Evolutionary conservation across 2,888 invertebrate genomes (phyloP).

Genomic region (Eristalis intricaria): DNA sequence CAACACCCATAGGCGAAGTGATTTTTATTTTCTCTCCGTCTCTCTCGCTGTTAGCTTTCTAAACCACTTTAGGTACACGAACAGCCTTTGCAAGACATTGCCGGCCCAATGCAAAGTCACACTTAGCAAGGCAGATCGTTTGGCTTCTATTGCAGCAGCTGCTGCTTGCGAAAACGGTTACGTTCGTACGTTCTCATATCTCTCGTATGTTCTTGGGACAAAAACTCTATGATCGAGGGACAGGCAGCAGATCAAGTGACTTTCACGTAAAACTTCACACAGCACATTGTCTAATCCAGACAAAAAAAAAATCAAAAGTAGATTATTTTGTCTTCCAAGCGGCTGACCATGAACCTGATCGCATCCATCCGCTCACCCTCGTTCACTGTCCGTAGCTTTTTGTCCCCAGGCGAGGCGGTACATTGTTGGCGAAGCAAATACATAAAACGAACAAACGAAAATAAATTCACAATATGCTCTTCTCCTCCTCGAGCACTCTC

Average conservation of each 20-base stretch:
- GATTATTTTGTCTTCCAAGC: not conserved
- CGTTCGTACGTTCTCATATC: no score
- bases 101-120: not conserved
- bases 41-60: not conserved
- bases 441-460: not conserved
- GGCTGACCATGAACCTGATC: slow-evolving; percentile 46
- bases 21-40: not conserved
- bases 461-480: not conserved
- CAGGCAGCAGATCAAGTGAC: slow-evolving; percentile 1
- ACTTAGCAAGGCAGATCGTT: not conserved
- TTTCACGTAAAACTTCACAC: slow-evolving; percentile 40
- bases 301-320: not conserved
- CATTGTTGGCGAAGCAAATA: slow-evolving; percentile 4
- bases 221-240: not conserved
- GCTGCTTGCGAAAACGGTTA: not conserved
- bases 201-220: not conserved
- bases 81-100: not conserved
- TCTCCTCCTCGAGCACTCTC: slow-evolving; percentile 6
- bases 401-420: not conserved
- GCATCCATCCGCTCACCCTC: slow-evolving; percentile 17
- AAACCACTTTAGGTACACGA: not conserved
- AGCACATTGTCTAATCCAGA: not conserved
- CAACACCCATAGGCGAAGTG: not conserved
- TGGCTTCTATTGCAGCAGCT: not conserved
- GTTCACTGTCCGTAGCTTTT: not conserved